Base-by-base conservation (phyloP, 1,140 invertebrate species). In the Carcinoscorpius rotundicauda region DNA sequence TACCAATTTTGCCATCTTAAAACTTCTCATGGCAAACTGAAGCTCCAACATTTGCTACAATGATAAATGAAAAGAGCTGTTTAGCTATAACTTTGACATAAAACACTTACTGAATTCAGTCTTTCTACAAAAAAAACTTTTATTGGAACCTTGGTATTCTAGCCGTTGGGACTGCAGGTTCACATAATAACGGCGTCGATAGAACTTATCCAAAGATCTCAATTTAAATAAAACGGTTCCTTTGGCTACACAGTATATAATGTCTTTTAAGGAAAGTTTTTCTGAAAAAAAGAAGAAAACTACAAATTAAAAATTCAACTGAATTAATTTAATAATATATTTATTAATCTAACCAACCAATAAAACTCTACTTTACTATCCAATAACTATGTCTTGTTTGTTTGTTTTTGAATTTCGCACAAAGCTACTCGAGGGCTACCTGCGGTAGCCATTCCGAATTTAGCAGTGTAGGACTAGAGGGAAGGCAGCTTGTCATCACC, bases 201-300 rank as follows among this genome's bases (percentile, higher is more conserved):
- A 77, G 73, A 75, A 77, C 58, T 72, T 74, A 58, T 68, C 68
- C 2, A 72, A 64, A 1, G 72, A 72, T 3, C 72, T 67, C 5
- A 78, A 73, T 69, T 78, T 78, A 75, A 76, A 77, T 53, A 78
- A 67, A 53, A 71, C 65, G 4, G 72, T 67, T 4, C 75, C 76
- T 56, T 70, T 62, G 49, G 72, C 71, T 48, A 77, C 67, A 10
- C 67, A 70, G 6, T 70, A 65, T 49, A 76, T 59, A 52, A 74
- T 70, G 29, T 73, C 70, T 29, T 74, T 71, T 6, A 75, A n/a
- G 3, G 70, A 68, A 52, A 67, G 50, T 9, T 9, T 62, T 71
- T 69, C 2, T 66, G 58, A 50, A 57, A 64, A 48, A 58, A 58
- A 52, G 6, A 55, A 60, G 51, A 60, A 60, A 29, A 29, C 29